Base-by-base conservation (phyloP, 2,113 vertebrate genomes). In the Raja brachyura region DNA sequence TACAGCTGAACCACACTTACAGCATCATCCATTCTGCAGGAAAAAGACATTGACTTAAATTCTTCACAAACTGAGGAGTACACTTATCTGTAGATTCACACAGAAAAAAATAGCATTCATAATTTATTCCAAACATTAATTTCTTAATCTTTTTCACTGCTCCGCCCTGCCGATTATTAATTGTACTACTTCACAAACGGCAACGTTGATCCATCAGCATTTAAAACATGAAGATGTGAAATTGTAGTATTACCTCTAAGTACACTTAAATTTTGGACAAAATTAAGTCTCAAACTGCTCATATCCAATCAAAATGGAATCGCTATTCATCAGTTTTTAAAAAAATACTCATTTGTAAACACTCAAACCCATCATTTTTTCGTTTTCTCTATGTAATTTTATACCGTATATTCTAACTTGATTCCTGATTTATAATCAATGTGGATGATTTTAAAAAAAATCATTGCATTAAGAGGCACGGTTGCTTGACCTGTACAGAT, bases 1-100 rank as follows among this genome's bases (percentile, higher is more conserved):
- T 99, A 98, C 5, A 99, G 96, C 33, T 94, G 96, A 90, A 99
- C 96, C 75, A 99, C 95, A 94, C 95, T 96, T 48, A 95, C 94
- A 0, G 98, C 97, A 66, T 99, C 97, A 28, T 98, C 96, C 0
- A 97, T 16, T 94, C 99, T 99, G 94, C 33, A 88, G 93, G 39
- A 90, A 93, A 66, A n/a, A 13, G 93, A 39, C 5, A 93, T 18
- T 93, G 39, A 9, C 63, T 90, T 33, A 20, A 88, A 66, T 63
- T 88, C 25, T 33, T 16, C n/a, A 66, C 61, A 63, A 54, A 48
- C 6, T 70, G 48, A 31, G 31, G 4, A 61, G 59, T 31, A 63
- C 28, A 86, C 28, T 20, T 56, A 81, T 81, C 28, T 61, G 11
- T 86, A n/a, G 81, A 11, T 61, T 25, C 56, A 86, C n/a, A 81